These are phyloP conservation scores for Cancer borealis DNA, from an alignment of 2,888 invertebrate species.

Conservation along the genomic window DNA sequence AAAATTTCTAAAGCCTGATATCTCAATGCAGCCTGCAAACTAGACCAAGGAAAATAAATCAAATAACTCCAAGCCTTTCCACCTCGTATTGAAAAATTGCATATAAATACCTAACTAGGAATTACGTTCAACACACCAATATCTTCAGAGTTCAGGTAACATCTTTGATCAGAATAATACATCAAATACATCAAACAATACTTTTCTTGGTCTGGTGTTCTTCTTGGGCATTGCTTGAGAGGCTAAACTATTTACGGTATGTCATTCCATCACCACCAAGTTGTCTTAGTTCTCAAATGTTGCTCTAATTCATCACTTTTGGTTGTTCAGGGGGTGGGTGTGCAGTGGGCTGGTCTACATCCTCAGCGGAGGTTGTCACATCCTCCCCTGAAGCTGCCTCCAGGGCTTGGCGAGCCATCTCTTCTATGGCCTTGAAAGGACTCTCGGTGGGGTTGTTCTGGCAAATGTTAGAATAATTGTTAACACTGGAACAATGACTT, in stretches of 20 bases:
- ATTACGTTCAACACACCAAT: slow-evolving; percentile 2
- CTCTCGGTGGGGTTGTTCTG: slow-evolving; percentile 56
- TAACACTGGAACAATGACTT: background rate
- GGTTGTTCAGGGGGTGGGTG: background rate
- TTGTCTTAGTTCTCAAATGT: background rate
- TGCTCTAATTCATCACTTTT: background rate
- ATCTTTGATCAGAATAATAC: slow-evolving; percentile 6
- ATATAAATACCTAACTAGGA: background rate
- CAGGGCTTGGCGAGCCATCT: slow-evolving; percentile 64
- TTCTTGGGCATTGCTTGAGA: background rate
- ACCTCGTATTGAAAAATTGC: background rate
- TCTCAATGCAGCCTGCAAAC: background rate
- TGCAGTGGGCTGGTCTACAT: background rate
- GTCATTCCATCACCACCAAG: background rate
- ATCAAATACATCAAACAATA: slow-evolving; percentile 33
- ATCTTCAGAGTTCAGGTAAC: slow-evolving; percentile 3
- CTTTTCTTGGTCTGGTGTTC: background rate
- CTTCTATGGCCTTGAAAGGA: slow-evolving; percentile 66
- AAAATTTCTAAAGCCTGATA: slow-evolving; percentile 4
- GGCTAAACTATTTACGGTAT: background rate
- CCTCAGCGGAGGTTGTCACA: background rate
- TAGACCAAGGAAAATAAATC: slow-evolving; percentile 8
- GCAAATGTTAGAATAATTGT: background rate
- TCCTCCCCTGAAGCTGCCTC: slow-evolving; percentile 68
- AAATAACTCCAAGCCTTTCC: background rate